A percentile compares a stretch with the other conserved stretches of the same genome.
Evolutionary conservation across 2,113 vertebrate species (phyloP).

Genomic region (Tor tambroides): DNA sequence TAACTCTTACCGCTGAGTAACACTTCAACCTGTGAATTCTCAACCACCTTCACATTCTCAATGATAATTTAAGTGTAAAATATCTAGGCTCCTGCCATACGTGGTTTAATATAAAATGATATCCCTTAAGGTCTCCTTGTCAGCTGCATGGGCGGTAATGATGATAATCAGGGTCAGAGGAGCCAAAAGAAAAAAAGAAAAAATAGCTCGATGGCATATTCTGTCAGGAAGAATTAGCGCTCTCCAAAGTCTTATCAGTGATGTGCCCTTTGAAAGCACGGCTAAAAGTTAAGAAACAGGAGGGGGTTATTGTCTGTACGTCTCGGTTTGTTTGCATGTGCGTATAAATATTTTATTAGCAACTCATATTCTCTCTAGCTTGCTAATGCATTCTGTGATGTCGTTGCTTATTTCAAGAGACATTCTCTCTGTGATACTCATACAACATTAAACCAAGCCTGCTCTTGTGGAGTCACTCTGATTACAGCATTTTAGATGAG

Average conservation of each 20-base stretch:
- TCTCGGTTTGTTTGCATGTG: slow-evolving; percentile 17
- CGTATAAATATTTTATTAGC: slow-evolving; percentile 16
- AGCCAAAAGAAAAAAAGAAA: slow-evolving; percentile 64
- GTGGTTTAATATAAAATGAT: slow-evolving; percentile 79
- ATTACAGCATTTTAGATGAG: neutral
- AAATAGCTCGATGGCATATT: slow-evolving; percentile 67
- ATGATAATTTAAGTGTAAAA: slow-evolving; percentile 79
- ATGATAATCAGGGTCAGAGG: slow-evolving; percentile 72
- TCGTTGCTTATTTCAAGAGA: neutral
- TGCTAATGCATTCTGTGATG: slow-evolving; percentile 12
- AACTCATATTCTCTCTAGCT: slow-evolving; percentile 21
- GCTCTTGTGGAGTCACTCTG: neutral
- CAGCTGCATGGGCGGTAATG: slow-evolving; percentile 76
- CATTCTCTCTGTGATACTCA: slow-evolving; percentile 1
- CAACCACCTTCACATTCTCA: slow-evolving; percentile 70
- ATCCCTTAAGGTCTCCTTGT: slow-evolving; percentile 79
- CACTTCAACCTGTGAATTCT: slow-evolving; percentile 48
- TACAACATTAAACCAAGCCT: slow-evolving; percentile 3
- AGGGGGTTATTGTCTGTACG: slow-evolving; percentile 42
- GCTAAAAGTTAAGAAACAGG: slow-evolving; percentile 34
- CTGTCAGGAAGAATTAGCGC: slow-evolving; percentile 75
- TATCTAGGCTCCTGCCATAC: slow-evolving; percentile 66
- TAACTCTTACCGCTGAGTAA: slow-evolving; percentile 28
- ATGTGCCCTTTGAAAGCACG: slow-evolving; percentile 68
- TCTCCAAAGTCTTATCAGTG: slow-evolving; percentile 69